These are phyloP conservation scores for Tetheella fluctuosa DNA, from an alignment of 2,888 invertebrate species.

Conservation along the genomic window DNA sequence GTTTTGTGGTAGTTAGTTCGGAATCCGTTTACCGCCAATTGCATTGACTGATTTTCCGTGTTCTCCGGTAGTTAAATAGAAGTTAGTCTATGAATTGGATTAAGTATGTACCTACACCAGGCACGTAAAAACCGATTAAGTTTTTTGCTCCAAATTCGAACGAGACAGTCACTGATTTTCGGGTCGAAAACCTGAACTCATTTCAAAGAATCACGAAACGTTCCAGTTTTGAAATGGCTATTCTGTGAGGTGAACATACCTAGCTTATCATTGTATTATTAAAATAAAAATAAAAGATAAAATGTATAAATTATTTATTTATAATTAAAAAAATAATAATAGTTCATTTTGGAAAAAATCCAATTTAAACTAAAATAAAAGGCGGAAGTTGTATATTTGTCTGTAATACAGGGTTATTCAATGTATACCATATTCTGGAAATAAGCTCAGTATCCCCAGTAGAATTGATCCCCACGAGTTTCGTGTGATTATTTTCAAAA, in stretches of 20 bases:
- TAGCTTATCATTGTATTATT: neutral
- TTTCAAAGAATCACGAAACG: slow-evolving; percentile 49
- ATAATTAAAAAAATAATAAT: no score
- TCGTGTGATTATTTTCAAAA: no score
- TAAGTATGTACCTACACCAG: slow-evolving; percentile 45
- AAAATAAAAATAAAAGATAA: neutral
- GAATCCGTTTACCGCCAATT: no score
- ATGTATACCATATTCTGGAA: no score
- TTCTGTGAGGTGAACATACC: neutral
- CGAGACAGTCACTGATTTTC: slow-evolving; percentile 46
- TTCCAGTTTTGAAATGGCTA: slow-evolving; percentile 6
- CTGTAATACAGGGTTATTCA: no score
- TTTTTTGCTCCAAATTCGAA: slow-evolving; percentile 52
- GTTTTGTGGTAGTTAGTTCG: no score
- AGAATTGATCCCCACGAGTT: no score
- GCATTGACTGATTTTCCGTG: slow-evolving; percentile 13
- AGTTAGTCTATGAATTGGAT: slow-evolving; percentile 37
- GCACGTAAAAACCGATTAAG: slow-evolving; percentile 53
- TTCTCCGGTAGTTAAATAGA: slow-evolving; percentile 20
- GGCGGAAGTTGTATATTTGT: no score
- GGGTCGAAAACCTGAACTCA: slow-evolving; percentile 58
- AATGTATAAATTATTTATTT: no score
- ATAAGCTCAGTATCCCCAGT: no score
- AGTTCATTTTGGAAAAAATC: no score
- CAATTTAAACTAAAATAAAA: no score